phyloP scores from a whole-genome alignment of 2,888 invertebrate species.

The Myopa testacea region DNA sequence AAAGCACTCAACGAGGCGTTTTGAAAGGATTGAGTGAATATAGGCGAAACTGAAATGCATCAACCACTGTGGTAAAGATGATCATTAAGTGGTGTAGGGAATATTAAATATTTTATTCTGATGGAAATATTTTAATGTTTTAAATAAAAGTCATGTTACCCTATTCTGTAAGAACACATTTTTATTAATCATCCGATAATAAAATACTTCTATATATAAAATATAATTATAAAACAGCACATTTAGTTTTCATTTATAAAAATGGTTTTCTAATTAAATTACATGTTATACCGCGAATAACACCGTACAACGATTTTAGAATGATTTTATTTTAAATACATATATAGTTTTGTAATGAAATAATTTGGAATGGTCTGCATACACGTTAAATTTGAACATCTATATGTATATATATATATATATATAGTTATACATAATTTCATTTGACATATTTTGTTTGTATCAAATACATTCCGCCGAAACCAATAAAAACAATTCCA shows the following conservation, averaged over 20 bases:
- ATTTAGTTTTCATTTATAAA: neutral
- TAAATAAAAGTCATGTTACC: neutral
- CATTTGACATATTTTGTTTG: constrained; percentile 45
- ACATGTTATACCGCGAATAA: too few species aligned
- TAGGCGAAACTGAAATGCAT: too few species aligned
- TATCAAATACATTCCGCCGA: constrained; percentile 56
- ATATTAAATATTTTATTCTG: neutral
- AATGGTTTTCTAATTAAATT: neutral
- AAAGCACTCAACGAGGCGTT: constrained; percentile 73
- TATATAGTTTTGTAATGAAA: neutral
- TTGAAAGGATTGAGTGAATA: constrained; percentile 37
- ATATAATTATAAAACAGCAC: neutral
- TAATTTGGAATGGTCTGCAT: constrained; percentile 20
- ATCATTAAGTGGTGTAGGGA: neutral
- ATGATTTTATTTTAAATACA: too few species aligned
- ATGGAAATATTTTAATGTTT: neutral
- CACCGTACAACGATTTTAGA: too few species aligned
- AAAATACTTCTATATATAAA: neutral
- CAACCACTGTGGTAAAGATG: neutral
- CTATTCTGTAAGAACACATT: neutral
- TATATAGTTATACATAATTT: constrained; percentile 37
- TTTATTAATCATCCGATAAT: neutral
- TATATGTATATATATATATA: constrained; percentile 32
- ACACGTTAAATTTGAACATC: constrained; percentile 18
- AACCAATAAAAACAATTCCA: constrained; percentile 59